Evolutionary conservation across 2,113 vertebrate genomes (phyloP).

Genomic region (Eptatretus burgeri): DNA sequence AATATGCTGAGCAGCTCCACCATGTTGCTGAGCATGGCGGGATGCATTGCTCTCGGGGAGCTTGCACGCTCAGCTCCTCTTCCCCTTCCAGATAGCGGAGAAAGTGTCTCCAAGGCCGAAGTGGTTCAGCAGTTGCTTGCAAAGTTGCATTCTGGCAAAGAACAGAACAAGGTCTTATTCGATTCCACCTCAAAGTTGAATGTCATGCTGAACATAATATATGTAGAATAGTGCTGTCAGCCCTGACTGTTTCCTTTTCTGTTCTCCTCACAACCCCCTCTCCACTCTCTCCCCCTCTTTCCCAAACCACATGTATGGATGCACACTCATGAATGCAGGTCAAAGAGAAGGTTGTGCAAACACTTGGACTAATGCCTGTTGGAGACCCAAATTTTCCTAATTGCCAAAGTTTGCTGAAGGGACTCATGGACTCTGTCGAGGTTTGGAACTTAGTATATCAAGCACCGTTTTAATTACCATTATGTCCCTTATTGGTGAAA

Average conservation of each 20-base stretch:
- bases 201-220: background rate
- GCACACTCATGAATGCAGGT: conserved; percentile 23
- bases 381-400: conserved; percentile 69
- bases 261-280: no score
- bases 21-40: conserved; percentile 40
- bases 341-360: conserved; percentile 73
- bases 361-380: conserved; percentile 69
- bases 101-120: conserved; percentile 51
- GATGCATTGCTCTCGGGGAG: conserved; percentile 63
- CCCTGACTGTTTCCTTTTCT: no score
- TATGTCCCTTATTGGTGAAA: no score
- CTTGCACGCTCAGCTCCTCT: conserved; percentile 55
- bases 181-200: no score
- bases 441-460: conserved; percentile 17
- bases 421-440: conserved; percentile 96
- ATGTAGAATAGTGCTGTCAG: background rate
- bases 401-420: conserved; percentile 64
- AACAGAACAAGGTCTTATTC: conserved; percentile 43
- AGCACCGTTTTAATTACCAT: no score
- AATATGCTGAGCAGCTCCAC: conserved; percentile 38
- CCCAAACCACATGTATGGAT: background rate
- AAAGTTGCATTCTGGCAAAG: conserved; percentile 67
- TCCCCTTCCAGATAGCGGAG: conserved; percentile 39
- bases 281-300: background rate
- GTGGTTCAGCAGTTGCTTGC: conserved; percentile 51